Conservation (phyloP, 2,113 vertebrate species). For the Balaeniceps rex region DNA sequence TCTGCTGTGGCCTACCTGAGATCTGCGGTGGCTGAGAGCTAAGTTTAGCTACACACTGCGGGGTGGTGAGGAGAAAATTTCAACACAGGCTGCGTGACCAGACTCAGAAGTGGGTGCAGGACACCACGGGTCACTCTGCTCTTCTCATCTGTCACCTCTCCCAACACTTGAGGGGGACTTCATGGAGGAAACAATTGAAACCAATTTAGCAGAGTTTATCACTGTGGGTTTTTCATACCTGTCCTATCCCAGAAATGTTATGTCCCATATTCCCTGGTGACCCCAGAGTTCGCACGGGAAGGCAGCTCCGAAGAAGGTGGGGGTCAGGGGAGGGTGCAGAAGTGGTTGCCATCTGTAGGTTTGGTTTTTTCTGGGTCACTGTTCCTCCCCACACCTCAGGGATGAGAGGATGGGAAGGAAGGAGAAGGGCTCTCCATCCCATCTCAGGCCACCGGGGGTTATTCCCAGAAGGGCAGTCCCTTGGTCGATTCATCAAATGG, state of each 20-base stretch:
- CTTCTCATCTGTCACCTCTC: neutral
- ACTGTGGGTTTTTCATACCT: neutral
- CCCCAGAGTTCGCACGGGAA: neutral
- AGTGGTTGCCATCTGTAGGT: neutral
- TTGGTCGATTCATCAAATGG: neutral
- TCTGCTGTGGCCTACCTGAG: slow-evolving; percentile 16
- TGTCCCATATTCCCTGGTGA: neutral
- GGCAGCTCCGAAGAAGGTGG: neutral
- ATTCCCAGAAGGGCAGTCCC: neutral
- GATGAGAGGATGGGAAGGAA: neutral
- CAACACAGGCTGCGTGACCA: neutral
- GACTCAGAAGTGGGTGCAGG: neutral
- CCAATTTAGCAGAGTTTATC: neutral
- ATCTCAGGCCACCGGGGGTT: neutral
- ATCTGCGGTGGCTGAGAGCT: neutral
- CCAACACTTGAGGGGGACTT: neutral
- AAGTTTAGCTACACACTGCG: neutral
- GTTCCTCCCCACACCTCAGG: neutral
- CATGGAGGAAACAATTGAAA: neutral
- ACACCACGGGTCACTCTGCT: neutral
- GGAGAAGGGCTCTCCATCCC: neutral
- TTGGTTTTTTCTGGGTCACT: neutral
- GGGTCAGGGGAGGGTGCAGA: neutral
- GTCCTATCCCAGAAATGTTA: neutral
- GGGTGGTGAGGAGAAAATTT: neutral